Evolutionary conservation across 2,797 vertebrate genomes (phyloP).

Genomic region (Menidia menidia): DNA sequence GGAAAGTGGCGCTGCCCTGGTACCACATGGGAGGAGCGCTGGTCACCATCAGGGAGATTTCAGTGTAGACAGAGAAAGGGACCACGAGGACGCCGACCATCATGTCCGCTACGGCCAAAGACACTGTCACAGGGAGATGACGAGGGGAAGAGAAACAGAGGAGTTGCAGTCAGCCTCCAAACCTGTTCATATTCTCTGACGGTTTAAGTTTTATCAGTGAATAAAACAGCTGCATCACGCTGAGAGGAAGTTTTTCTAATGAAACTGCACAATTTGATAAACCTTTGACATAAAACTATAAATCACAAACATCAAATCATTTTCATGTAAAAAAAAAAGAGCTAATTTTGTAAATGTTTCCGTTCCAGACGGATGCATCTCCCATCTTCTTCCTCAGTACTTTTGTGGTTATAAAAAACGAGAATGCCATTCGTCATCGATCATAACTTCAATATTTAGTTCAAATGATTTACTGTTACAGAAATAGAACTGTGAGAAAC

Average conservation of each 20-base stretch:
- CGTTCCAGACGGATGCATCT: no score
- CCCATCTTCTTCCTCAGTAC: no score
- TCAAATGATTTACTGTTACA: no score
- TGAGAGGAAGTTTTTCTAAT: background rate
- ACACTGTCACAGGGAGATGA: constrained; percentile 76
- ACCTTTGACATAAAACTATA: background rate
- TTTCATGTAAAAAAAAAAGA: no score
- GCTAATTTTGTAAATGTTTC: no score
- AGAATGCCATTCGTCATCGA: no score
- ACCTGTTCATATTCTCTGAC: background rate
- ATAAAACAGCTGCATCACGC: background rate
- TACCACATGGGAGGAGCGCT: constrained; percentile 80
- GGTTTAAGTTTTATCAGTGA: background rate
- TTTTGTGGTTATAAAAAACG: no score
- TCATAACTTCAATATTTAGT: no score
- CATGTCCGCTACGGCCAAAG: constrained; percentile 87
- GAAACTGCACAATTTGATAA: background rate
- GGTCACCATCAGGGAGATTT: constrained; percentile 83
- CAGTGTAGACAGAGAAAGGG: constrained; percentile 88
- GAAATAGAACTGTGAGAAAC: background rate
- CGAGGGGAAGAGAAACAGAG: background rate
- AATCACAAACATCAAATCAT: no score
- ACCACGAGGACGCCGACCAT: constrained; percentile 86
- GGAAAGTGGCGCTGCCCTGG: constrained; percentile 59
- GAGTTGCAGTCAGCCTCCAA: background rate